Conservation (phyloP, 1,140 invertebrate species). For the Dendrolimus punctatus region DNA sequence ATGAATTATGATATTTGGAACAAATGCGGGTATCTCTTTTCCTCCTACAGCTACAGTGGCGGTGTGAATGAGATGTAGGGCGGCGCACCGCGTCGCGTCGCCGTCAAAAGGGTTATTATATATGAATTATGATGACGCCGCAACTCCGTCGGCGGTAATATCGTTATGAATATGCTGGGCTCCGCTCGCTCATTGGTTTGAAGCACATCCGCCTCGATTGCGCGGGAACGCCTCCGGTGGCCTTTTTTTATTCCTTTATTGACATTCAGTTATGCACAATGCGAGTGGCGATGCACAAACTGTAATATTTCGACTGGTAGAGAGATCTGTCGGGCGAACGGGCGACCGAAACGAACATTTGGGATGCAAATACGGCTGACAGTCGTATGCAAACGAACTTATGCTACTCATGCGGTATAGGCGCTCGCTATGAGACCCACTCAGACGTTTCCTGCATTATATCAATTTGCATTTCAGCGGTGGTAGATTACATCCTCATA, state of each 20-base stretch:
- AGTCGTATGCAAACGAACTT: conserved; percentile 70
- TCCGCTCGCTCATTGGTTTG: conserved; percentile 61
- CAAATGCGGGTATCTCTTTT: conserved; percentile 43
- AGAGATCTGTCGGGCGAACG: conserved; percentile 58
- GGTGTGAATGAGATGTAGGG: conserved; percentile 56
- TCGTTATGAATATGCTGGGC: conserved; percentile 68
- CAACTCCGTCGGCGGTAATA: conserved; percentile 66
- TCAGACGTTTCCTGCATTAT: conserved; percentile 71
- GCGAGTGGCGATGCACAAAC: conserved; percentile 62
- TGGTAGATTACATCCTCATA: conserved; percentile 3
- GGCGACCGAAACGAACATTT: conserved; percentile 59
- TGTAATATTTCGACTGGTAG: conserved; percentile 66
- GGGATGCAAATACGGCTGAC: conserved; percentile 66
- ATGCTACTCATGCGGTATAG: conserved; percentile 63
- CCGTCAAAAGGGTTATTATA: conserved; percentile 69
- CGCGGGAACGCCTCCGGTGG: conserved; percentile 64
- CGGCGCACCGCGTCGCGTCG: conserved; percentile 43
- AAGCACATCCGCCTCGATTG: conserved; percentile 58
- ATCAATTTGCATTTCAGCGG: conserved; percentile 68
- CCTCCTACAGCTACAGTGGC: conserved; percentile 19
- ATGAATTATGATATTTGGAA: conserved; percentile 66
- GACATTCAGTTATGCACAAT: conserved; percentile 69
- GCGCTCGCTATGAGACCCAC: conserved; percentile 63
- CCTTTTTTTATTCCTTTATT: conserved; percentile 67
- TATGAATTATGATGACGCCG: conserved; percentile 70